Evolutionary conservation across 2,888 invertebrate species (phyloP), one percentile per base, ranked within the genome.

Genomic region (Drosophila rubida): DNA sequence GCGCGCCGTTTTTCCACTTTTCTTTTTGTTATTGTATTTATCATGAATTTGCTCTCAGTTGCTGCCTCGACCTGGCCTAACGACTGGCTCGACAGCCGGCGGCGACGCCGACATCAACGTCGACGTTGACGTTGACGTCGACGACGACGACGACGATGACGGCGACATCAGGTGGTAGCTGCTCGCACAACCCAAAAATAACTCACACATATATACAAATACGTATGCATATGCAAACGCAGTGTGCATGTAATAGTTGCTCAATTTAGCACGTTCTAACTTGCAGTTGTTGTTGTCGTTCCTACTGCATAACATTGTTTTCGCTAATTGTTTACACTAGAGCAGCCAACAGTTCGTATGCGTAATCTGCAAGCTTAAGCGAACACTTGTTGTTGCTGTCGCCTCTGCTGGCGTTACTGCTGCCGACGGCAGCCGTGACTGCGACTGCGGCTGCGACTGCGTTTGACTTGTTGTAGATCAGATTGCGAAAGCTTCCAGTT

Each of bases 1-100:
- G 45, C 68, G 68, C 69, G 61, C 61, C 60, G 22, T 50, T 60
- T 67, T 66, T 45, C 16, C 27, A 54, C 49, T 39, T 27, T 45
- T 27, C 3, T 50, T 46, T 44, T 30, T 53, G 2, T 27, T 48
- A 4, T 48, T 27, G 27, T 27, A 27, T 27, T 27, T 27, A 27
- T 27, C 27, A 9, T 32, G 32, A 32, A 32, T 32, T 32, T n/a
- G 32, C 11, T 32, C 27, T 27, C 27, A 45, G 30, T 25, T 57
- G 27, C 42, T 76, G 62, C 67, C 74, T 75, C 73, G 74, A 75
- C 74, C 74, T 75, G 74, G 77, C 74, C 77, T 76, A 77, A 77
- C 72, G 72, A 70, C 66, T 39, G 46, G 61, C 32, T 58, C 50
- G 32, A 70, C 58, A 39, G 54, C 6, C 49, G 41, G 42, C 62